Evolutionary conservation across 2,797 vertebrate genomes (phyloP).

Genomic region (Arctocebus calabarensis): DNA sequence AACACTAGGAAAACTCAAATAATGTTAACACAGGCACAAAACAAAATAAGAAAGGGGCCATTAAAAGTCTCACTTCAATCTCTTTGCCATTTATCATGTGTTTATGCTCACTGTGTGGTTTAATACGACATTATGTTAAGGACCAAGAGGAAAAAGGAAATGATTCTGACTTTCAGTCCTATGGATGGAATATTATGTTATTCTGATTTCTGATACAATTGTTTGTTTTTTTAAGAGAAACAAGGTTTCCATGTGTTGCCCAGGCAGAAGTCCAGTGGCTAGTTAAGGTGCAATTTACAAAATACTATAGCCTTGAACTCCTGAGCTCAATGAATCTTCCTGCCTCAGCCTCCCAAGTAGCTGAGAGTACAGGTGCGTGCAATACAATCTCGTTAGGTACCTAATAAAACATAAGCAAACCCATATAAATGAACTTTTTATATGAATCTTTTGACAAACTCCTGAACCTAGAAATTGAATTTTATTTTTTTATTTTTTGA

Average conservation of each 20-base stretch:
- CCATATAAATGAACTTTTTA: not conserved
- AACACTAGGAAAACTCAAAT: not conserved
- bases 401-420: not conserved
- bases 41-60: constrained; percentile 1
- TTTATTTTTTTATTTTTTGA: not conserved
- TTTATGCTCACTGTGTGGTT: not conserved
- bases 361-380: not conserved
- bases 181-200: not conserved
- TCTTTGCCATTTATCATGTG: not conserved
- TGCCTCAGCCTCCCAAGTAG: not conserved
- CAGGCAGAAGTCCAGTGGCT: not conserved
- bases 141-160: constrained; percentile 31
- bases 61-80: not conserved
- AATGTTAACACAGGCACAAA: not conserved
- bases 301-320: not conserved
- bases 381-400: not conserved
- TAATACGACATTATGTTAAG: not conserved
- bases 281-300: too few relatives aligned
- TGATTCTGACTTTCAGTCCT: constrained; percentile 44
- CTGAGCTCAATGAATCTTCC: not conserved
- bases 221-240: not conserved
- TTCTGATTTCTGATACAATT: not conserved
- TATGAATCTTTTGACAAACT: not conserved
- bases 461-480: not conserved
- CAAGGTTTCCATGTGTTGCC: not conserved